phyloP scores from a whole-genome alignment of 2,797 vertebrate genomes.

The Urophycis tenuis region DNA sequence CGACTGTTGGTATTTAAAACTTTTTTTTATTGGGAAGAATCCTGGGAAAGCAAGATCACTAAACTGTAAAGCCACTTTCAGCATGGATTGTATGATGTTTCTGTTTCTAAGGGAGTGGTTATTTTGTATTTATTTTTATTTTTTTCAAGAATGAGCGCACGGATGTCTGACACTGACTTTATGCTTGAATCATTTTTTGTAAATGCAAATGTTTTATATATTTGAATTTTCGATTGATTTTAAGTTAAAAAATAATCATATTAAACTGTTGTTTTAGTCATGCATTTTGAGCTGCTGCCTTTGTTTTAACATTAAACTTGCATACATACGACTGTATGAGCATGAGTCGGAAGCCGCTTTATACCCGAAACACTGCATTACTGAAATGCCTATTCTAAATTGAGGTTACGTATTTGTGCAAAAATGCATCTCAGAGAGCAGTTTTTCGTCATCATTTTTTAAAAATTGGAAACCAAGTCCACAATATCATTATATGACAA shows the following conservation, averaged over 20 bases:
- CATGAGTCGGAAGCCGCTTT: not conserved
- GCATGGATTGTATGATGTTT: not conserved
- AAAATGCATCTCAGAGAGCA: not conserved
- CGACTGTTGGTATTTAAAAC: constrained; percentile 25
- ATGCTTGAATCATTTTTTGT: constrained; percentile 33
- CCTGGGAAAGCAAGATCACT: constrained; percentile 13
- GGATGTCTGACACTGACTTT: constrained; percentile 32
- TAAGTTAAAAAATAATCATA: constrained; percentile 46
- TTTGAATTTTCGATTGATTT: constrained; percentile 36
- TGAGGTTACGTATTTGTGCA: not conserved
- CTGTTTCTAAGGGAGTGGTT: constrained; percentile 1
- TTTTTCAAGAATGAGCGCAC: constrained; percentile 26
- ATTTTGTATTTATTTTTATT: constrained; percentile 17
- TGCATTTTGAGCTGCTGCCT: not conserved
- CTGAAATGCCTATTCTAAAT: not conserved
- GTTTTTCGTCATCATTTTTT: not conserved
- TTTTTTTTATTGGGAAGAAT: constrained; percentile 1
- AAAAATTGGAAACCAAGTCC: not conserved
- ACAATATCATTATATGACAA: not conserved
- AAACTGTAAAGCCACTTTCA: constrained; percentile 9
- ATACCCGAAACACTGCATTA: not conserved
- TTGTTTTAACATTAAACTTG: not conserved
- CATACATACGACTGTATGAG: not conserved
- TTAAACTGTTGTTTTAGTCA: constrained; percentile 27
- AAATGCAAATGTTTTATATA: constrained; percentile 45